Evolutionary conservation across 2,797 vertebrate species (phyloP).

Genomic region (Gallinago solitaria): DNA sequence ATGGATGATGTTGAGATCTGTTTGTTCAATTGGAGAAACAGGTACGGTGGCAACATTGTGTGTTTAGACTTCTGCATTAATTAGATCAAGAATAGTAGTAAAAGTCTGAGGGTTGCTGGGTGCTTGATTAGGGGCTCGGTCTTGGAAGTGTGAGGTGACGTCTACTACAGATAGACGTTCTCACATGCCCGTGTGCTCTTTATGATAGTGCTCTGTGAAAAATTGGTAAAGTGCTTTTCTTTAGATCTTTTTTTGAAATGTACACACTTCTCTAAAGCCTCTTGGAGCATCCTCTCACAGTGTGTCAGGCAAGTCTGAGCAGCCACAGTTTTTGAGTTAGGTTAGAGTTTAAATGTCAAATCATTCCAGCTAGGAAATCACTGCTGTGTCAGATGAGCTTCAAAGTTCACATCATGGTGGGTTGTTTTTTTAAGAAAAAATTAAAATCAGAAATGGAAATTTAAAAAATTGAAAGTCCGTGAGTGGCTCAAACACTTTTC

Average conservation of each 20-base stretch:
- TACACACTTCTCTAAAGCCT: background rate
- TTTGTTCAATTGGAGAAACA: constrained; percentile 54
- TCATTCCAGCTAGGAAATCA: background rate
- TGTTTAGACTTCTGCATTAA: background rate
- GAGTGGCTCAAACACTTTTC: background rate
- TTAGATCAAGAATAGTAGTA: background rate
- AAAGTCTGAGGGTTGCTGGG: background rate
- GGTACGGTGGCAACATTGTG: background rate
- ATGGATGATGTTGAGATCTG: constrained; percentile 49
- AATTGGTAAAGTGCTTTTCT: background rate
- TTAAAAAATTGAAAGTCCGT: background rate
- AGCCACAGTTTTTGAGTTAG: background rate
- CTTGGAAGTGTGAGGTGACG: background rate
- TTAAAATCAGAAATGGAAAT: background rate
- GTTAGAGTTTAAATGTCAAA: background rate
- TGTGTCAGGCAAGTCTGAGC: background rate
- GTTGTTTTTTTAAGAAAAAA: background rate
- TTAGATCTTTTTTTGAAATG: background rate
- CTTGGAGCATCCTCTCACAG: background rate
- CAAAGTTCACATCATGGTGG: background rate
- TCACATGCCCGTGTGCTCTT: background rate
- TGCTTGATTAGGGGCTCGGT: background rate
- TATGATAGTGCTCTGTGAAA: background rate
- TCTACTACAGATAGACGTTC: background rate
- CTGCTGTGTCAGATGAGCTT: background rate